Conservation (phyloP, 2,113 vertebrate genomes). For the Scophthalmus maximus region DNA sequence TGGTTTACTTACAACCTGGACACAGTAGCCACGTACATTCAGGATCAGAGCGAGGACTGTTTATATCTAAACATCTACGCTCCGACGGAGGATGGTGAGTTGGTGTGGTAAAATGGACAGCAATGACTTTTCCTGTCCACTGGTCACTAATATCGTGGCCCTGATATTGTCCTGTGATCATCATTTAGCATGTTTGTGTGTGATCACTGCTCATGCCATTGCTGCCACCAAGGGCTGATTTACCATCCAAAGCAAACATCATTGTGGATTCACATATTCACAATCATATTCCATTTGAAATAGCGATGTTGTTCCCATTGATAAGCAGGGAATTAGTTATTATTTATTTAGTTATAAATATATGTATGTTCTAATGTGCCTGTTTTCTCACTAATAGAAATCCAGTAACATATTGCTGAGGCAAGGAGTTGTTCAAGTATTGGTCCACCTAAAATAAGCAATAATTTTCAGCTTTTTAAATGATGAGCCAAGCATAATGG, state of each 20-base stretch:
- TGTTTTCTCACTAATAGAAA: constrained; percentile 11
- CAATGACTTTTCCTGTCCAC: constrained; percentile 23
- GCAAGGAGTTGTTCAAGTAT: constrained; percentile 34
- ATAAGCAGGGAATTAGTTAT: constrained; percentile 15
- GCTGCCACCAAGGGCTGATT: constrained; percentile 61
- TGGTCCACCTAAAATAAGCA: constrained; percentile 38
- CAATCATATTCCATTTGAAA: constrained; percentile 15
- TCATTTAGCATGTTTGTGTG: constrained; percentile 45
- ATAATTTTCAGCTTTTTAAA: constrained; percentile 47
- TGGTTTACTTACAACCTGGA: constrained; percentile 99
- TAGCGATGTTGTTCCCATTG: constrained; percentile 15
- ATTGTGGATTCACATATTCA: constrained; percentile 30
- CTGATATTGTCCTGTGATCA: constrained; percentile 42
- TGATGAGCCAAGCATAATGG: constrained; percentile 38
- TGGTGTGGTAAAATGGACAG: constrained; percentile 39
- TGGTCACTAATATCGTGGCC: constrained; percentile 13
- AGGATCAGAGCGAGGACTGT: constrained; percentile 88
- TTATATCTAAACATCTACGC: constrained; percentile 98
- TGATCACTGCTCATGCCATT: constrained; percentile 45
- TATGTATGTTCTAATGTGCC: background rate
- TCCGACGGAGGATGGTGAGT: constrained; percentile 97
- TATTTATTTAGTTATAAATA: constrained; percentile 2
- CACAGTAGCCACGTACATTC: constrained; percentile 96
- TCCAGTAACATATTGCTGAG: constrained; percentile 40
- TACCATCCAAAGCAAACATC: constrained; percentile 53